A percentile compares a stretch with the other conserved stretches of the same genome.
Evolutionary conservation across 2,113 vertebrate species (phyloP).

Genomic region (Callipepla californica): DNA sequence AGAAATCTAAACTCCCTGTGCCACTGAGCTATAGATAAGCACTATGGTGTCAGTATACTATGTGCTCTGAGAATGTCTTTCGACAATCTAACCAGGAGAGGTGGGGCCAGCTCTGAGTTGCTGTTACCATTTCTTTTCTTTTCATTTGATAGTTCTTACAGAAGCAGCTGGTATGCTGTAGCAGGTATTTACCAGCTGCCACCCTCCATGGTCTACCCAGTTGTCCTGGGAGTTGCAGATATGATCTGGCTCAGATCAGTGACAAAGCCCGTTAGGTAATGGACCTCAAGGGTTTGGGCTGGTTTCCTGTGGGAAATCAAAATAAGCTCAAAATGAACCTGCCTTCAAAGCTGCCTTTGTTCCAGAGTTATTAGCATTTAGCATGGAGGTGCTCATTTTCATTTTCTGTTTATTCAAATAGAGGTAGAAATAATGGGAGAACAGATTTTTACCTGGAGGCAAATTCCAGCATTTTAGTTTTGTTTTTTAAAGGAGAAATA

Average conservation of each 20-base stretch:
- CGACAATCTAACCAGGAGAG: conserved; percentile 11
- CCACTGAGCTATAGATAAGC: conserved; percentile 5
- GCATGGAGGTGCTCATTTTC: background rate
- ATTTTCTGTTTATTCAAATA: background rate
- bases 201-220: background rate
- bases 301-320: background rate
- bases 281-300: background rate
- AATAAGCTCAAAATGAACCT: background rate
- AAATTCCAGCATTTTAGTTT: background rate
- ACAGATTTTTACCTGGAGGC: background rate
- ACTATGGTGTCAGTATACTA: background rate
- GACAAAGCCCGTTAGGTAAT: background rate
- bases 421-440: background rate
- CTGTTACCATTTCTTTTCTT: background rate
- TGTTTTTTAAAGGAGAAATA: background rate
- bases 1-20: conserved; percentile 13
- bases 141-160: background rate
- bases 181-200: background rate
- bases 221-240: background rate
- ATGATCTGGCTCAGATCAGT: background rate
- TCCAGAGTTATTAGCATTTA: background rate
- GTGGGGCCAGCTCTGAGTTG: background rate
- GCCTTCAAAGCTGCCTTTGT: background rate
- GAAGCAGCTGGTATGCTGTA: background rate
- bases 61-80: background rate